Evolutionary conservation across 2,797 vertebrate species (phyloP).

Genomic region (Catostomus latipinnis): DNA sequence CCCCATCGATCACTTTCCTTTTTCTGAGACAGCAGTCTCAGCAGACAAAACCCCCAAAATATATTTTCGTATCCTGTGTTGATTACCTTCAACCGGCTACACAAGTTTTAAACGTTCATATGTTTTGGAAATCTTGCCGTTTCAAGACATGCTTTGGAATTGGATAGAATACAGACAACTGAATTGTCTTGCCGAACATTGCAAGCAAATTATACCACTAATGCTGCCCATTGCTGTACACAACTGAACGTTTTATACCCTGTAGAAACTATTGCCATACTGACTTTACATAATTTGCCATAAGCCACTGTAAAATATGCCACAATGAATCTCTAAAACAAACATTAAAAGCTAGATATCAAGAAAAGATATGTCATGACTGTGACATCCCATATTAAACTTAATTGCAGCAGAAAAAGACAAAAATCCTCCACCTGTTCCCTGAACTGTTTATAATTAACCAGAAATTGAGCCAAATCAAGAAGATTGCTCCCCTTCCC

Average conservation of each 20-base stretch:
- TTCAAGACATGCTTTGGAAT: too few relatives aligned
- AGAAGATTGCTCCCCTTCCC: too few relatives aligned
- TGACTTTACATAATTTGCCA: slow-evolving; percentile 71
- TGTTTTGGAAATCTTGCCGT: not conserved
- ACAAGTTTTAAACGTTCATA: not conserved
- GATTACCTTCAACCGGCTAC: too few relatives aligned
- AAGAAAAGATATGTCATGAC: slow-evolving; percentile 58
- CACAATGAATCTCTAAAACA: slow-evolving; percentile 78
- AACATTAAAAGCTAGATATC: slow-evolving; percentile 78
- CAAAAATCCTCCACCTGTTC: slow-evolving; percentile 76
- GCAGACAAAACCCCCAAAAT: too few relatives aligned
- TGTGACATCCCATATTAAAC: slow-evolving; percentile 79
- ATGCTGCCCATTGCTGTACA: slow-evolving; percentile 5
- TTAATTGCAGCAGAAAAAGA: slow-evolving; percentile 77
- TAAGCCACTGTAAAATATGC: slow-evolving; percentile 74
- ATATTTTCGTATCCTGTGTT: too few relatives aligned
- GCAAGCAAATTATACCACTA: not conserved
- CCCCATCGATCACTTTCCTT: too few relatives aligned
- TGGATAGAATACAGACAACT: not conserved
- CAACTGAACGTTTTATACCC: not conserved
- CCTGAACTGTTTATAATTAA: slow-evolving; percentile 70
- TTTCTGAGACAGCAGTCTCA: too few relatives aligned
- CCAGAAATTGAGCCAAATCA: slow-evolving; percentile 64
- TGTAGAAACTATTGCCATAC: slow-evolving; percentile 32
- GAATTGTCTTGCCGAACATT: not conserved